Conservation (phyloP, 2,113 vertebrate species). For the Mastomys natalensis region DNA sequence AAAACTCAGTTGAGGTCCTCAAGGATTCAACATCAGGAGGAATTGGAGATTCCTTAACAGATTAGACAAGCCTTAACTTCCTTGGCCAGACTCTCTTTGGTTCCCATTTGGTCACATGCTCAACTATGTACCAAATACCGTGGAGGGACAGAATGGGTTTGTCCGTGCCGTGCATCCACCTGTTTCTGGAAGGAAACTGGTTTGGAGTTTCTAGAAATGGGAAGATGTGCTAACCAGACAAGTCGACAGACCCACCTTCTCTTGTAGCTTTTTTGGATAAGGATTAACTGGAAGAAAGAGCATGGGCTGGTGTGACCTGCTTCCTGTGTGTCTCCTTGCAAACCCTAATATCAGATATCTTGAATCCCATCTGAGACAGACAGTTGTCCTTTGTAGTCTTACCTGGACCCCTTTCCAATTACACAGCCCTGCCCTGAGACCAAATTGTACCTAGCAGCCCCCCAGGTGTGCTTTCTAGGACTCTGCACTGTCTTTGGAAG, state of each 20-base stretch:
- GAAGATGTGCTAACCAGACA: not conserved
- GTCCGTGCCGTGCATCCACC: fast-evolving
- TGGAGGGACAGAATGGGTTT: fast-evolving
- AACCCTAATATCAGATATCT: not conserved
- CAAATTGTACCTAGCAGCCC: not conserved
- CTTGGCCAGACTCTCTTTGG: not conserved
- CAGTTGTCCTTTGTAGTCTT: not conserved
- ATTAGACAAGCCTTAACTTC: not conserved
- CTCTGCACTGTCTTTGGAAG: not conserved
- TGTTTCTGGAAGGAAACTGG: not conserved
- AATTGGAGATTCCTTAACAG: not conserved
- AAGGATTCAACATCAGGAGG: not conserved
- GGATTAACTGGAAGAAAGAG: not conserved
- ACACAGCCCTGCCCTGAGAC: not conserved
- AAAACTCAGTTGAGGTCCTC: not conserved
- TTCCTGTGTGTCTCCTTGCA: too few species aligned
- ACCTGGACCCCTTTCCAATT: not conserved
- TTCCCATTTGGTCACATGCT: not conserved
- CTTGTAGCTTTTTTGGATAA: not conserved
- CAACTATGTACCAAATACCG: not conserved
- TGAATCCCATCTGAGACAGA: not conserved
- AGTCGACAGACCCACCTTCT: not conserved
- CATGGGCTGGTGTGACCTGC: not conserved
- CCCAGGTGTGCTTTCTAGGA: not conserved
- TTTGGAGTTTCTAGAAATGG: not conserved